Evolutionary conservation across 2,888 invertebrate genomes (phyloP), one percentile per base, ranked within the genome.

Genomic region (Callinectes sapidus): DNA sequence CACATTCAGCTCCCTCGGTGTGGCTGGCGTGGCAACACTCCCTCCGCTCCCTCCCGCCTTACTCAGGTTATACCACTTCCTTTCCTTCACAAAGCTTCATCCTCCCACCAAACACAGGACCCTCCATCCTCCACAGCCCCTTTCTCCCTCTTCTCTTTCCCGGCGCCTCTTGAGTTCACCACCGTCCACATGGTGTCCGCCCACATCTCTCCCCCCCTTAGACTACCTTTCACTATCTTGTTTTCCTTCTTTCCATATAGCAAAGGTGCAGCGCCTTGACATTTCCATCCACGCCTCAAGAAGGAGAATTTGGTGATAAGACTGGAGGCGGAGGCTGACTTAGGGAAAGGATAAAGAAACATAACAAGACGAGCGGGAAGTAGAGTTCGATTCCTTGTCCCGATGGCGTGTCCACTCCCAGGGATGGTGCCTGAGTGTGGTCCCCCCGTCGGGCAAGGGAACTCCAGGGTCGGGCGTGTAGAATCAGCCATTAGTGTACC

Each of bases 111-210:
- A 28, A 71, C 71, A 28, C 28, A 71, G 71, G 35, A 81, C 81
- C 81, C 81, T 81, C 81, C 81, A 81, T 35, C 81, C 35, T 81
- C 23, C 61, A 61, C 61, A 71, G 23, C 71, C 71, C 71, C 28
- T 71, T 71, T 18, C 81, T 81, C 81, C 35, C 35, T 13, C 32
- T 16, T 35, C 81, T 81, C 35, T 5, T 81, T 28, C 81, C 32
- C 35, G 28, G n/a, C 35, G 81, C 81, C 81, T 81, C 81, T 35
- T 81, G 35, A 32, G 35, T 35, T 81, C 81, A 35, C 81, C 81
- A 81, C 35, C 81, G 81, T 81, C 81, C 81, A 81, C 81, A 81
- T 81, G 81, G 81, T 81, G 81, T 81, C 81, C 81, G 81, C 81
- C 81, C 18, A 81, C 35, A 28, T 81, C 81, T 35, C 81, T 35